phyloP scores from a whole-genome alignment of 1,140 invertebrate species.

The Goniozus legneri region DNA sequence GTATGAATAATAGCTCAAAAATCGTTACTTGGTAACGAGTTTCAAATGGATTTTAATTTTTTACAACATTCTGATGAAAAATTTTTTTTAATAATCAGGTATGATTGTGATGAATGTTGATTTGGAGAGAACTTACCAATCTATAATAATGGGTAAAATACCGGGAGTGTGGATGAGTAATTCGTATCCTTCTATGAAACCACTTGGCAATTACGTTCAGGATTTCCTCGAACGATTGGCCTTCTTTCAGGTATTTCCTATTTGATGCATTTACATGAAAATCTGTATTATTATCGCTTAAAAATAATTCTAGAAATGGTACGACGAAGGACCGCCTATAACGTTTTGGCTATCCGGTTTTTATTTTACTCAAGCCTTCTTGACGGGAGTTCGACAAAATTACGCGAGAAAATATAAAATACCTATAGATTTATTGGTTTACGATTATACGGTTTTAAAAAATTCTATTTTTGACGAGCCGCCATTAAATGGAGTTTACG shows the following conservation, averaged over 20 bases:
- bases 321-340: conserved; percentile 71
- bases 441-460: conserved; percentile 70
- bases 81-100: conserved; percentile 52
- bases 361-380: conserved; percentile 92
- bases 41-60: conserved; percentile 15
- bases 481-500: conserved; percentile 79
- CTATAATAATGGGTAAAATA: conserved; percentile 81
- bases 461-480: conserved; percentile 47
- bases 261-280: neutral
- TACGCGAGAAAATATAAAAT: conserved; percentile 86
- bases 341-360: conserved; percentile 94
- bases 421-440: conserved; percentile 85
- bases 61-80: neutral
- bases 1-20: too few relatives aligned
- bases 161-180: conserved; percentile 77
- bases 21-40: neutral
- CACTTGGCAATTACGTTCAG: conserved; percentile 82
- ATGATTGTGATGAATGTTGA: conserved; percentile 79
- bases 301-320: conserved; percentile 67
- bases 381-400: conserved; percentile 92
- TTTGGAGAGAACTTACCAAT: conserved; percentile 82
- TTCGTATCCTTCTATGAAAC: conserved; percentile 92
- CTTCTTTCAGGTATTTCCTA: conserved; percentile 67
- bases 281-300: neutral
- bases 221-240: conserved; percentile 80